phyloP scores from a whole-genome alignment of 2,113 vertebrate species.

The Cavia aperea region DNA sequence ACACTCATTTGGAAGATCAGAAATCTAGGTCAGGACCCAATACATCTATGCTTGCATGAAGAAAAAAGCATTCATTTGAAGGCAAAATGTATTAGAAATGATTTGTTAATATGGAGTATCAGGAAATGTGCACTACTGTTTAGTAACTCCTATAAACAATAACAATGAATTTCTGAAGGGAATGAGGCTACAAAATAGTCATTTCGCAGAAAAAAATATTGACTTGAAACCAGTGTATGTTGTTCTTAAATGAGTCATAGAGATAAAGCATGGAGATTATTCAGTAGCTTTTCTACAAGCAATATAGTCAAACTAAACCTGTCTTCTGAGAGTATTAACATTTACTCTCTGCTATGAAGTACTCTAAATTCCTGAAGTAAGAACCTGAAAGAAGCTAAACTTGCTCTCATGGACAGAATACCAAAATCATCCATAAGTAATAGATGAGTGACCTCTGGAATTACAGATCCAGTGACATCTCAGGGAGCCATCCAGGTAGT shows the following conservation, averaged over 20 bases:
- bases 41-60: slow-evolving; percentile 44
- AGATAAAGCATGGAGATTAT: slow-evolving; percentile 18
- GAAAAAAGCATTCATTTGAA: slow-evolving; percentile 33
- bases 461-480: slow-evolving; percentile 35
- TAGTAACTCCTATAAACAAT: slow-evolving; percentile 30
- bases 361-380: slow-evolving; percentile 20
- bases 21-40: too few relatives aligned
- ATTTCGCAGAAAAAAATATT: slow-evolving; percentile 35
- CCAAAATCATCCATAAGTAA: slow-evolving; percentile 31
- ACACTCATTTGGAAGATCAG: too few relatives aligned
- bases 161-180: slow-evolving; percentile 8
- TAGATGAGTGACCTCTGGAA: slow-evolving; percentile 7
- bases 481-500: slow-evolving; percentile 30
- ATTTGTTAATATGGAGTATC: slow-evolving; percentile 39
- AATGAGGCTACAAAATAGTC: slow-evolving; percentile 24
- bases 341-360: neutral
- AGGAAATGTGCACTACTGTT: slow-evolving; percentile 32
- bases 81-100: slow-evolving; percentile 39
- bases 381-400: slow-evolving; percentile 22
- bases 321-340: neutral
- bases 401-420: slow-evolving; percentile 5
- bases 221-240: slow-evolving; percentile 38
- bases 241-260: slow-evolving; percentile 10
- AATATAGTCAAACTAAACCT: neutral
- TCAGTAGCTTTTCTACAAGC: neutral